Conservation (phyloP, 2,888 invertebrate species). For the Pyralis farinalis region DNA sequence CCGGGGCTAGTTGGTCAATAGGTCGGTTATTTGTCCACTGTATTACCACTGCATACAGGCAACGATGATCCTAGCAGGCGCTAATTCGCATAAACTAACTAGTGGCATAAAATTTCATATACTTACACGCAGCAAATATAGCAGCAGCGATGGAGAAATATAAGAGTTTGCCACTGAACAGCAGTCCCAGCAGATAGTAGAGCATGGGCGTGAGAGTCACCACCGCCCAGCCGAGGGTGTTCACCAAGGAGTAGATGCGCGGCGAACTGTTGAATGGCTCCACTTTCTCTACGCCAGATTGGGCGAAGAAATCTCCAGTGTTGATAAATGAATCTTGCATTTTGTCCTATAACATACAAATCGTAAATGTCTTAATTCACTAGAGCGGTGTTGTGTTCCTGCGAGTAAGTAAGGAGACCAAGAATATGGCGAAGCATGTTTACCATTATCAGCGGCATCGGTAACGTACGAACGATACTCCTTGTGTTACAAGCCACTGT, state of each 20-base stretch:
- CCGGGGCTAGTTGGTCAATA: too few species aligned
- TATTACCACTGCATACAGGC: too few species aligned
- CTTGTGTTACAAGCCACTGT: too few species aligned
- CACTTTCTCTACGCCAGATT: slow-evolving; percentile 85
- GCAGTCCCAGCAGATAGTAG: slow-evolving; percentile 84
- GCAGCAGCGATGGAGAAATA: slow-evolving; percentile 85
- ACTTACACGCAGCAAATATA: slow-evolving; percentile 90
- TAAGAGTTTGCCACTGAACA: slow-evolving; percentile 87
- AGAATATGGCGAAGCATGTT: too few species aligned
- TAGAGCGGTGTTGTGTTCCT: too few species aligned
- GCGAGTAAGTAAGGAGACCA: too few species aligned
- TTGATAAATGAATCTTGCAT: slow-evolving; percentile 87
- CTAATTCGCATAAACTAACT: slow-evolving; percentile 1
- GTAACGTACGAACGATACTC: too few species aligned
- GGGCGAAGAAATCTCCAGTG: slow-evolving; percentile 90
- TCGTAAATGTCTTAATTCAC: too few species aligned
- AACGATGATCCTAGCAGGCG: too few species aligned
- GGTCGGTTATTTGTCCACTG: too few species aligned
- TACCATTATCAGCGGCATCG: too few species aligned
- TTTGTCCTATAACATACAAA: slow-evolving; percentile 79
- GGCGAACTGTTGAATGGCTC: slow-evolving; percentile 80
- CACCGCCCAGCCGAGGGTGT: slow-evolving; percentile 86
- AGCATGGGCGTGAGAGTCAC: slow-evolving; percentile 86
- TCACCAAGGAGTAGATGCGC: slow-evolving; percentile 85
- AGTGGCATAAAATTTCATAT: too few species aligned